Percentiles rank a stretch among this genome's conserved stretches.
phyloP scores from a whole-genome alignment of 1,140 invertebrate genomes.

The Drosophila funebris region DNA sequence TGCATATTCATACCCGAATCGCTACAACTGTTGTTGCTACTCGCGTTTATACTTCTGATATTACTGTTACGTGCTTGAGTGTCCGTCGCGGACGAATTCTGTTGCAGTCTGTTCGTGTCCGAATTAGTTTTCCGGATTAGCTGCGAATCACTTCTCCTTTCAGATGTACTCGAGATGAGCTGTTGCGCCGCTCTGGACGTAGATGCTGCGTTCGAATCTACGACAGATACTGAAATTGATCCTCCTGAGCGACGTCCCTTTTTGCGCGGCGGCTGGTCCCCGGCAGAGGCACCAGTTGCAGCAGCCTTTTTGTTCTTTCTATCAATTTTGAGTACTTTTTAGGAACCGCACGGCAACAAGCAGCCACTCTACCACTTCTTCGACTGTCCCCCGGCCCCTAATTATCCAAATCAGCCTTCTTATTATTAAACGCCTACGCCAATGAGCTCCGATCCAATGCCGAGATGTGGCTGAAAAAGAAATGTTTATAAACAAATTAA shows the following conservation, averaged over 20 bases:
- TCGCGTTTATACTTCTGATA: constrained; percentile 29
- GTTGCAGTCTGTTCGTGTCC: constrained; percentile 25
- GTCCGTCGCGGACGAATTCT: constrained; percentile 30
- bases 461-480: too few relatives aligned
- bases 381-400: constrained; percentile 21
- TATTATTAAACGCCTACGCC: constrained; percentile 26
- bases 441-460: constrained; percentile 25
- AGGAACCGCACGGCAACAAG: constrained; percentile 75
- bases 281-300: constrained; percentile 84
- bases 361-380: constrained; percentile 44
- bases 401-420: constrained; percentile 30
- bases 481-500: too few relatives aligned
- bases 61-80: constrained; percentile 32
- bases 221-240: constrained; percentile 48
- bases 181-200: constrained; percentile 65
- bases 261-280: constrained; percentile 84
- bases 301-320: constrained; percentile 83
- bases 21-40: constrained; percentile 27
- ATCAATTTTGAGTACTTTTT: constrained; percentile 84
- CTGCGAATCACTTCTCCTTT: constrained; percentile 30
- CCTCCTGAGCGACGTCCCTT: constrained; percentile 83
- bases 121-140: constrained; percentile 23
- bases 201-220: constrained; percentile 59
- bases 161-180: constrained; percentile 18
- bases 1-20: constrained; percentile 68